Evolutionary conservation across 1,140 invertebrate genomes (phyloP), one percentile per base, ranked within the genome.

Genomic region (Rhopalosiphum maidis): DNA sequence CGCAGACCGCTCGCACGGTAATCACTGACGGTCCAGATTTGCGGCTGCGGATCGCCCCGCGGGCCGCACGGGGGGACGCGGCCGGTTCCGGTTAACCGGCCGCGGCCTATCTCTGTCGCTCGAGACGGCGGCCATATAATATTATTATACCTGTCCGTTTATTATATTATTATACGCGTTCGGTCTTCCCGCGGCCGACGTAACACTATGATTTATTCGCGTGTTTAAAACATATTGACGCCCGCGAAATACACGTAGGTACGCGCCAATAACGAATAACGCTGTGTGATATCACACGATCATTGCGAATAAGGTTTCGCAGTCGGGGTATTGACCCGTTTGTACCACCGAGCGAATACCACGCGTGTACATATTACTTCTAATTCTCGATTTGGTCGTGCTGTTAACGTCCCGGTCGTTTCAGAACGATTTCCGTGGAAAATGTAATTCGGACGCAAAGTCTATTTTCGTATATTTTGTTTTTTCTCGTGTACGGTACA

Each of bases 1-100:
- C 22, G 4, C 23, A 86, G 37, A 86, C 83, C 83, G 43, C 23
- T 41, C 23, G 41, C 23, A 46, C 43, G 85, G 37, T 43, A 85
- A 85, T 46, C 85, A 46, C 85, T 46, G 25, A 46, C 85, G 85
- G 85, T 46, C 85, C 85, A 86, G 85, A 86, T 86, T 77, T n/a
- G 43, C 85, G 43, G 41, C 60, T 60, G 55, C 30, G 55, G 30
- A 60, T 60, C 25, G 55, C 55, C 55, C 55, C 60, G 60, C 60
- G 60, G 60, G 60, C 4, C 60, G 60, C n/a, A 77, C n/a, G n/a
- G 15, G 18, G 18, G 15, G 60, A n/a, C 60, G 5, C n/a, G 60
- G 41, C 41, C 41, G 60, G 60, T 77, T 77, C 60, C 60, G 60
- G 60, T 77, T 77, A 77, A 77, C n/a, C 60, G 60, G 9, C 30